These are phyloP conservation scores for Euura lappo DNA, from an alignment of 1,140 invertebrate genomes.

Conservation along the genomic window DNA sequence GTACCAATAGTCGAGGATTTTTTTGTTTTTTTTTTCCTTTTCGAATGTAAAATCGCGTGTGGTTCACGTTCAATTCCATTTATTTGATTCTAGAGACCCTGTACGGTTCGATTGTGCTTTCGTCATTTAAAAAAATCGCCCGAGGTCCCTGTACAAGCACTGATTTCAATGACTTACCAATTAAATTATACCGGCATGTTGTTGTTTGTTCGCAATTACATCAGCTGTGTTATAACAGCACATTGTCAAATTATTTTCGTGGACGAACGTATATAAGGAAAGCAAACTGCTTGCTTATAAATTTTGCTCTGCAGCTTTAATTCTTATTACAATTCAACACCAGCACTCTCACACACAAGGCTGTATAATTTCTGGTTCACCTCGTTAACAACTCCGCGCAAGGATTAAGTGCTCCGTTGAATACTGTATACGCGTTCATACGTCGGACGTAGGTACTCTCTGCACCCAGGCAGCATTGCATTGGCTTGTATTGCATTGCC, in stretches of 20 bases:
- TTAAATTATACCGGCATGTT: background rate
- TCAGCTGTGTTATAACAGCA: background rate
- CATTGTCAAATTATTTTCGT: background rate
- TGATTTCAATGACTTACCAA: constrained; percentile 3
- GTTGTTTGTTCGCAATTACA: background rate
- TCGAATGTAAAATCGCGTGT: background rate
- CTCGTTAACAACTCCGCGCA: background rate
- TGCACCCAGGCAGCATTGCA: too few relatives aligned
- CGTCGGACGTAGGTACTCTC: background rate
- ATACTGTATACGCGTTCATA: background rate
- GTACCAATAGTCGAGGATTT: background rate
- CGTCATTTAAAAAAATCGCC: background rate
- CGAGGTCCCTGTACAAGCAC: background rate
- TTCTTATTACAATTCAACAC: background rate
- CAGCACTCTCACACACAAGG: background rate
- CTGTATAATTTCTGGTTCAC: background rate
- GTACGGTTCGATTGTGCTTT: background rate
- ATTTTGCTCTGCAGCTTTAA: background rate
- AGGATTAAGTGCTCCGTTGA: background rate
- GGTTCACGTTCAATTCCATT: background rate
- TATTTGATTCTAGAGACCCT: background rate
- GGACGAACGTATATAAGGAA: background rate
- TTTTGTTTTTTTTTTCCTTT: background rate
- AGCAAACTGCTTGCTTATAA: too few relatives aligned
- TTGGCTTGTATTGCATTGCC: background rate